Evolutionary conservation across 1,140 invertebrate genomes (phyloP).

Genomic region (Campoletis sonorensis): DNA sequence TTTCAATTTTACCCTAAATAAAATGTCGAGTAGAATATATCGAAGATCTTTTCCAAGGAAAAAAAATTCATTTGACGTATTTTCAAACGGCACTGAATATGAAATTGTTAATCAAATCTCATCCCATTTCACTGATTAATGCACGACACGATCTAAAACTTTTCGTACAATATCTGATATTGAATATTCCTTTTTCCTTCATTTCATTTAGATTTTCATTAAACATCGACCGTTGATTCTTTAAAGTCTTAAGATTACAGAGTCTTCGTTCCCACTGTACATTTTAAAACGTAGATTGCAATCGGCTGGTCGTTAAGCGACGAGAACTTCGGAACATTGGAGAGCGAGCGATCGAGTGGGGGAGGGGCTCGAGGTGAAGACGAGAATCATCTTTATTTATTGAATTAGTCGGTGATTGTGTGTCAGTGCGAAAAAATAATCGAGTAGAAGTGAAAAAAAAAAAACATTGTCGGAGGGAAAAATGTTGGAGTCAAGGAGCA

Average conservation of each 20-base stretch:
- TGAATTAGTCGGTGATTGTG: neutral
- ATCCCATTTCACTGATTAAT: too few relatives aligned
- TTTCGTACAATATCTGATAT: too few relatives aligned
- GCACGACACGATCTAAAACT: too few relatives aligned
- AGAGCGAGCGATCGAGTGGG: neutral
- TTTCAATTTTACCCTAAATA: too few relatives aligned
- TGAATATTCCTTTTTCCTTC: neutral
- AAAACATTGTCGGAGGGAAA: neutral
- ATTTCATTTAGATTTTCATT: slow-evolving; percentile 3
- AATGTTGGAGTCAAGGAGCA: neutral
- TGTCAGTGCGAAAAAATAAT: slow-evolving; percentile 15
- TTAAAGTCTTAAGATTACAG: slow-evolving; percentile 12
- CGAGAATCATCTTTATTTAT: slow-evolving; percentile 35
- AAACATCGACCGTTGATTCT: slow-evolving; percentile 18
- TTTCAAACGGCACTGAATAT: too few relatives aligned
- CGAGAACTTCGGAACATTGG: neutral
- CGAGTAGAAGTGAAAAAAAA: slow-evolving; percentile 11
- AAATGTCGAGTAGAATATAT: too few relatives aligned
- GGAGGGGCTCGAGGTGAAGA: neutral
- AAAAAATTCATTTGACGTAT: too few relatives aligned
- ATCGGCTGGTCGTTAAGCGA: neutral
- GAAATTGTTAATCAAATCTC: too few relatives aligned
- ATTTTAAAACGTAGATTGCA: neutral
- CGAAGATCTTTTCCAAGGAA: too few relatives aligned
- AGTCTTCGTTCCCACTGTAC: neutral